Evolutionary conservation across 2,113 vertebrate genomes (phyloP), one percentile per base, ranked within the genome.

Genomic region (Notothenia coriiceps): DNA sequence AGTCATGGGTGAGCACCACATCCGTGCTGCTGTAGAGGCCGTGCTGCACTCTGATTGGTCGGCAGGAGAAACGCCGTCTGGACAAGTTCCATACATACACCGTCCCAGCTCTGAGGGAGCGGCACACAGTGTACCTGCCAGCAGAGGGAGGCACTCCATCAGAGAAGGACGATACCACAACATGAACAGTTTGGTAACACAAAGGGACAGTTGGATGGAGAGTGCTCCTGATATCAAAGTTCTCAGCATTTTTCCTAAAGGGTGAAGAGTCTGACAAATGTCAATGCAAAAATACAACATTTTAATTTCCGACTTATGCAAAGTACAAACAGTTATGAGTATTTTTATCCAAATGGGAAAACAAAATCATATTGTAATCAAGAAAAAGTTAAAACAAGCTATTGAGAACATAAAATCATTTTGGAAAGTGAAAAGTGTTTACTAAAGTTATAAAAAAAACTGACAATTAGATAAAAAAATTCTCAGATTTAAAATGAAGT

Each of bases 11-110:
- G 62, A 95, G 64, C 18, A 89, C 78, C 29, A 91, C 61, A 20
- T 93, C n/a, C n/a, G n/a, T n/a, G n/a, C n/a, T n/a, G n/a, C n/a
- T n/a, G n/a, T n/a, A n/a, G n/a, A n/a, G n/a, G n/a, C 90, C 7
- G 74, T 80, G 91, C 86, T 94, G 93, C 80, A 93, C 85, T 51
- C 83, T 74, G 67, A 94, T 89, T 10, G 88, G 86, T 14, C n/a
- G 50, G 9, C 86, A 88, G 44, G 68, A 49, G 22, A 85, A 91
- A 47, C 92, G 86, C 59, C 71, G 88, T n/a, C n/a, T 88, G 40
- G 72, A 71, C 71, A 80, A 60, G 62, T 94, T 95, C 90, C 91
- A 94, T 10, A 86, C 80, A 6, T 75, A 75, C 75, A 95, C 82
- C 0, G 88, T 79, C 51, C 85, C 87, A 1, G 83, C 62, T 15